phyloP scores from a whole-genome alignment of 2,113 vertebrate genomes.

The Dolichotis patagonum region DNA sequence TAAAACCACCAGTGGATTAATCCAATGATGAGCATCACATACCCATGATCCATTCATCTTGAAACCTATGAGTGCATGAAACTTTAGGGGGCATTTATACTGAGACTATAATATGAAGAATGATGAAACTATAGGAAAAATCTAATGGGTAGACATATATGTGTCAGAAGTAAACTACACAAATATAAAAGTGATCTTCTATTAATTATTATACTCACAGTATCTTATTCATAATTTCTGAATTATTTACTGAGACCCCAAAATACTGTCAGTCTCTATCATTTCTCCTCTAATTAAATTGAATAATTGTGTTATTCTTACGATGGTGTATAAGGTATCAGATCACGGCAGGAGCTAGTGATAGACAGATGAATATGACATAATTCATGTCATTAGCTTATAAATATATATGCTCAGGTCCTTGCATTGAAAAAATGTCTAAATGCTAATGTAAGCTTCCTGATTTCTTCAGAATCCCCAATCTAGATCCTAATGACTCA shows the following conservation, averaged over 20 bases:
- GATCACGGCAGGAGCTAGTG: background rate
- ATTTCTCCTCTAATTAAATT: background rate
- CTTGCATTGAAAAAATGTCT: background rate
- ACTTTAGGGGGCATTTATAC: background rate
- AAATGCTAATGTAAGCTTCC: background rate
- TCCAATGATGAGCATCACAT: background rate
- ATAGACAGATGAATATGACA: background rate
- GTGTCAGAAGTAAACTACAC: background rate
- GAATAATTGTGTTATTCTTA: background rate
- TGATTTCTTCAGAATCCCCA: slow-evolving; percentile 21
- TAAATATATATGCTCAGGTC: background rate
- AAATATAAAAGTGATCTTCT: background rate
- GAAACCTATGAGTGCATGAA: background rate
- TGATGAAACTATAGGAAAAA: background rate
- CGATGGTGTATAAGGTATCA: background rate
- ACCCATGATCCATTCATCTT: background rate
- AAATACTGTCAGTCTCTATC: background rate
- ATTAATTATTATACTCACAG: background rate
- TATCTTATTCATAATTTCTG: background rate
- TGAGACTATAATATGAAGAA: background rate
- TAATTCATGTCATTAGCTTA: background rate
- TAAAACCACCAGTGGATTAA: background rate
- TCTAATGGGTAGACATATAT: background rate
- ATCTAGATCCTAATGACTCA: background rate
- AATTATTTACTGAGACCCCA: background rate